Conservation (phyloP, 2,113 vertebrate genomes). For the Ciconia boyciana region DNA sequence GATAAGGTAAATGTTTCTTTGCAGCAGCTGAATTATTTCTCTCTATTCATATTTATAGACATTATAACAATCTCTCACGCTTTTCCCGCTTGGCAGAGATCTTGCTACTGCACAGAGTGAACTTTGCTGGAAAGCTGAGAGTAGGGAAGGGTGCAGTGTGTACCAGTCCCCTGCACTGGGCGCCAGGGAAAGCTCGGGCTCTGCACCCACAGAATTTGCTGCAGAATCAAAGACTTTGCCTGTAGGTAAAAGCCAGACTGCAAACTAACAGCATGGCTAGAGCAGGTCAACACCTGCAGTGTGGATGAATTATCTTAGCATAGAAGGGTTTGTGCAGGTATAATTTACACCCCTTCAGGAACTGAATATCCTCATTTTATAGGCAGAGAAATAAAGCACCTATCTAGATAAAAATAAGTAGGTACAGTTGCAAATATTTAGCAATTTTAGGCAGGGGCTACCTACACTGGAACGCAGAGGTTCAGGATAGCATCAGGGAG, state of each 20-base stretch:
- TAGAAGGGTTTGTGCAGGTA: background rate
- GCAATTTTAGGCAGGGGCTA: background rate
- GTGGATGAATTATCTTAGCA: fast-evolving
- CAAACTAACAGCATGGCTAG: fast-evolving
- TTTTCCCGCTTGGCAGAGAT: background rate
- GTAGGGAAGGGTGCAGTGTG: background rate
- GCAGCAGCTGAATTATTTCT: background rate
- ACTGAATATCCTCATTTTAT: background rate
- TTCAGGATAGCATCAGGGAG: fast-evolving
- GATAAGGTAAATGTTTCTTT: constrained; percentile 75
- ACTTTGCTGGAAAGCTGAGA: background rate
- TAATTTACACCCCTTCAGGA: background rate
- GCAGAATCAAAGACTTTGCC: background rate
- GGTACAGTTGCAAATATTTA: background rate
- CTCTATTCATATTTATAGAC: fast-evolving
- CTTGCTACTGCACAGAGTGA: background rate
- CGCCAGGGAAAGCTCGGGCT: background rate
- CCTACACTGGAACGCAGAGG: no score
- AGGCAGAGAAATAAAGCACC: background rate
- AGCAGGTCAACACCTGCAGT: background rate
- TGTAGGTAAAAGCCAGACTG: background rate
- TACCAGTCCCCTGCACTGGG: background rate
- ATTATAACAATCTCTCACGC: background rate
- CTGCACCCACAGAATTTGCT: background rate
- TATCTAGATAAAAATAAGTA: background rate